Percentiles rank a stretch among this genome's conserved stretches.
Evolutionary conservation across 2,797 vertebrate genomes (phyloP).

Genomic region (Ceryle rudis): DNA sequence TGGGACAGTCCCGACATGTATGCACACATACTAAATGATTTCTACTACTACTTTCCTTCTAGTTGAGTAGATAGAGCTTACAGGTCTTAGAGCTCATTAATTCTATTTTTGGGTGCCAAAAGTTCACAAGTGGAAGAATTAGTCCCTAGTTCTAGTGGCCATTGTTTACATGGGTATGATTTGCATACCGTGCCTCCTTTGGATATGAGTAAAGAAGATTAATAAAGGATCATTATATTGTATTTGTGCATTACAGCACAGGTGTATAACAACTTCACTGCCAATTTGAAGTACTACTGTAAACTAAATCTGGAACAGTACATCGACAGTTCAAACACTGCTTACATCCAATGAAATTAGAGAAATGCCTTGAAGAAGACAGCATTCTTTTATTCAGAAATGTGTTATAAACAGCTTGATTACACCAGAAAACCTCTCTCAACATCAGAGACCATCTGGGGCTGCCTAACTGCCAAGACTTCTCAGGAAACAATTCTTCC

Average conservation of each 20-base stretch:
- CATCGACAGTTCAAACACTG: background rate
- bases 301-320: background rate
- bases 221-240: background rate
- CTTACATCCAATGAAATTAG: background rate
- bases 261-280: background rate
- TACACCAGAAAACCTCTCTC: background rate
- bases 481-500: background rate
- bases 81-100: background rate
- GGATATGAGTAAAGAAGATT: background rate
- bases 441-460: background rate
- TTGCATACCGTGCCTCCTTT: background rate
- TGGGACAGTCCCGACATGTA: background rate
- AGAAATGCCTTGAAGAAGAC: background rate
- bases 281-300: background rate
- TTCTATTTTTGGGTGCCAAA: constrained; percentile 4
- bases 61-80: background rate
- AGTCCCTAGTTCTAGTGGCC: background rate
- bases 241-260: background rate
- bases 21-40: background rate
- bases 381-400: background rate
- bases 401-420: background rate
- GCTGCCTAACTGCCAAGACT: background rate
- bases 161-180: background rate
- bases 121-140: background rate
- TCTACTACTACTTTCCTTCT: background rate